These are phyloP conservation scores for Epinephelus moara DNA, from an alignment of 2,113 vertebrate genomes.

Conservation along the genomic window DNA sequence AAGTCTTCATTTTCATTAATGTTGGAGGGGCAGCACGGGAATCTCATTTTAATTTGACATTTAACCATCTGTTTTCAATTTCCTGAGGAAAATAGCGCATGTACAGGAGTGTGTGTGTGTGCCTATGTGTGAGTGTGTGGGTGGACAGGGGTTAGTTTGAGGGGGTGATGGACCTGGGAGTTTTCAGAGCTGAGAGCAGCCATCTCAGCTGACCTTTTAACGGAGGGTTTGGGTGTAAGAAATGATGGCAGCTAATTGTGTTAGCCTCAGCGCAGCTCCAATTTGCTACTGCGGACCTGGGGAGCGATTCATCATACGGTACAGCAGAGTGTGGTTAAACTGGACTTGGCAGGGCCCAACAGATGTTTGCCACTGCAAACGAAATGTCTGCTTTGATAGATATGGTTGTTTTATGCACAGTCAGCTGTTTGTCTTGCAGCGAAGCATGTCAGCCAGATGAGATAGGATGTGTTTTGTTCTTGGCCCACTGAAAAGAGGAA, in stretches of 20 bases:
- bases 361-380: slow-evolving; percentile 46
- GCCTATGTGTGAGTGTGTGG: slow-evolving; percentile 4
- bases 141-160: slow-evolving; percentile 41
- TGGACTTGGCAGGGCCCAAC: slow-evolving; percentile 13
- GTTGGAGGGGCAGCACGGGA: slow-evolving; percentile 78
- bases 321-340: slow-evolving; percentile 15
- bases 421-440: slow-evolving; percentile 53
- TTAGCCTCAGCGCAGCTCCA: slow-evolving; percentile 53
- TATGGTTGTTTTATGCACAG: slow-evolving; percentile 38
- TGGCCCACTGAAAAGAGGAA: slow-evolving; percentile 49
- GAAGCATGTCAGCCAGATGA: slow-evolving; percentile 37
- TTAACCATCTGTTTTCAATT: slow-evolving; percentile 87
- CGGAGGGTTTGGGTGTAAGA: slow-evolving; percentile 45
- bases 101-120: background rate
- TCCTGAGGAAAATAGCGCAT: slow-evolving; percentile 65
- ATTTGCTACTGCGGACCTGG: slow-evolving; percentile 57
- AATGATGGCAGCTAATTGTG: slow-evolving; percentile 70
- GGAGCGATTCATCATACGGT: slow-evolving; percentile 49
- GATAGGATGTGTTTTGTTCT: slow-evolving; percentile 44
- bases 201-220: slow-evolving; percentile 72
- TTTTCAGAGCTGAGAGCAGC: slow-evolving; percentile 45
- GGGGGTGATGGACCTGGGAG: slow-evolving; percentile 60
- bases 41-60: slow-evolving; percentile 89
- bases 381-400: slow-evolving; percentile 48
- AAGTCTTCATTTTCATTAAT: slow-evolving; percentile 86